These are phyloP conservation scores for Rallus crepitans DNA, from an alignment of 2,797 vertebrate genomes.

Conservation along the genomic window DNA sequence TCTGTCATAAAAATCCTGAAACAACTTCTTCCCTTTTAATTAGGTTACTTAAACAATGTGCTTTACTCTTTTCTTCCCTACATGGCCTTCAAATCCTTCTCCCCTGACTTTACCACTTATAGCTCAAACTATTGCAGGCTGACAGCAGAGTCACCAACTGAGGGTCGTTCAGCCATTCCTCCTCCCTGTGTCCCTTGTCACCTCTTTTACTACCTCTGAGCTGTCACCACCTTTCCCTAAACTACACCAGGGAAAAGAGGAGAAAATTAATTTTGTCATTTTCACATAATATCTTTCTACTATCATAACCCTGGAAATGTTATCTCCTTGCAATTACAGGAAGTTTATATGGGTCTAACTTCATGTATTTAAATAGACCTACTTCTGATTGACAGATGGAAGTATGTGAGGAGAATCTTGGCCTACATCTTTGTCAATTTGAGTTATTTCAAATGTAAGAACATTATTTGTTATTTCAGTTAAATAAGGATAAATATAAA, in stretches of 20 bases:
- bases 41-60: neutral
- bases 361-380: conserved; percentile 8
- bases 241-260: neutral
- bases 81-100: neutral
- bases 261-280: conserved; percentile 64
- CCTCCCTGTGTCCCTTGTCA: neutral
- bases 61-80: neutral
- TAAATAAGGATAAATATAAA: conserved; percentile 6
- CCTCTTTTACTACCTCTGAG: conserved; percentile 3
- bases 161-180: neutral
- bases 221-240: conserved; percentile 51
- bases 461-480: conserved; percentile 42
- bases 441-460: conserved; percentile 48
- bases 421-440: conserved; percentile 30
- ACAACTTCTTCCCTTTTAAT: neutral
- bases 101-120: neutral
- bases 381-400: conserved; percentile 39
- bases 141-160: neutral
- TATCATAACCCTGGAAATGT: conserved; percentile 11
- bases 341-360: conserved; percentile 3
- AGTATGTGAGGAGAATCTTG: conserved; percentile 6
- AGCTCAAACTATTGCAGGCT: neutral
- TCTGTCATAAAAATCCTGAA: conserved; percentile 14
- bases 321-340: conserved; percentile 23
- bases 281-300: conserved; percentile 31